These are phyloP conservation scores for Drosophila rhopaloa DNA, from an alignment of 1,140 invertebrate species.

Conservation along the genomic window DNA sequence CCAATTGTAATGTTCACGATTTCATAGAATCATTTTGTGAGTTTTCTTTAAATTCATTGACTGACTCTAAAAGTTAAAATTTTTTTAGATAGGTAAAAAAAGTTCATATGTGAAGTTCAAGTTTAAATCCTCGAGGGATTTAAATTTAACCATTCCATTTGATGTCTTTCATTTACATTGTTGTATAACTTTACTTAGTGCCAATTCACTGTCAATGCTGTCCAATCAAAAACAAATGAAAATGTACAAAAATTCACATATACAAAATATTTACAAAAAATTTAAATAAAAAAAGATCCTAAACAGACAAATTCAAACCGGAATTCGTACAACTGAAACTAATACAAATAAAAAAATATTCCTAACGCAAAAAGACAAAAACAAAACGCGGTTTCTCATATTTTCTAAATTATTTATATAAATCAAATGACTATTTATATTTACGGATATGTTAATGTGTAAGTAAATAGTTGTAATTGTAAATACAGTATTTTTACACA, in stretches of 20 bases:
- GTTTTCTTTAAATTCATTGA: slow-evolving; percentile 9
- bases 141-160: slow-evolving; percentile 34
- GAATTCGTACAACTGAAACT: slow-evolving; percentile 75
- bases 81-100: background rate
- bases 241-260: slow-evolving; percentile 75
- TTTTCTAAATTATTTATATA: slow-evolving; percentile 83
- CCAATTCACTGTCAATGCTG: slow-evolving; percentile 23
- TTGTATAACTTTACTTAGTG: slow-evolving; percentile 53
- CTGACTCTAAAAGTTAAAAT: background rate
- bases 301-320: slow-evolving; percentile 50
- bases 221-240: slow-evolving; percentile 49
- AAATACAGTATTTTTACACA: slow-evolving; percentile 81
- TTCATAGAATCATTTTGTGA: slow-evolving; percentile 2
- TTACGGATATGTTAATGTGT: slow-evolving; percentile 55
- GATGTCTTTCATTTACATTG: background rate
- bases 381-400: slow-evolving; percentile 78
- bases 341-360: slow-evolving; percentile 73
- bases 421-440: slow-evolving; percentile 78
- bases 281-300: slow-evolving; percentile 33
- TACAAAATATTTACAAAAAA: slow-evolving; percentile 71
- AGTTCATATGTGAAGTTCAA: background rate
- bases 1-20: background rate
- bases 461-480: slow-evolving; percentile 79
- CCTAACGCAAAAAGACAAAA: slow-evolving; percentile 73
- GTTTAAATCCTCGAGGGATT: background rate